Evolutionary conservation across 1,140 invertebrate species (phyloP).

Genomic region (Nasonia giraulti): DNA sequence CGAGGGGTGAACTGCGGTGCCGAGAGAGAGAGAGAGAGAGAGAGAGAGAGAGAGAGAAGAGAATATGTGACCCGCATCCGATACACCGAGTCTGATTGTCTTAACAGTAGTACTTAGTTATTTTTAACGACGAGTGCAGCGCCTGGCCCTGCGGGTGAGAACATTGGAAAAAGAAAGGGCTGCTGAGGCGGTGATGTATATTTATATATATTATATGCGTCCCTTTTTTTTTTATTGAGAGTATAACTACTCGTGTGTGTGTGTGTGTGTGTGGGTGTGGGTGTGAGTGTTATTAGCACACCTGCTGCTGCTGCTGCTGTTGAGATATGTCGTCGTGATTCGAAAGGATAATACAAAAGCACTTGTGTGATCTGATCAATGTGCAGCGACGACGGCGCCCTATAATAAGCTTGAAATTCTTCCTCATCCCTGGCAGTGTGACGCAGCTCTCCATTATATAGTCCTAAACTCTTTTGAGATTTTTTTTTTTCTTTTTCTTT

Average conservation of each 20-base stretch:
- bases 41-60: background rate
- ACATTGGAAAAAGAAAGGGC: background rate
- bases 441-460: background rate
- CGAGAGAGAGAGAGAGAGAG: no score
- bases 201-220: background rate
- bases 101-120: conserved; percentile 69
- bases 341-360: background rate
- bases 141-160: no score
- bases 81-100: conserved; percentile 73
- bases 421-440: background rate
- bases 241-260: no score
- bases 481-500: background rate
- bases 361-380: background rate
- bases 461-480: background rate
- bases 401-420: background rate
- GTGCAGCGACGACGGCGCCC: background rate
- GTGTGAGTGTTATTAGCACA: no score
- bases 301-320: background rate
- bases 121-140: background rate
- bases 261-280: no score
- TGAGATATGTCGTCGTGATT: conserved; percentile 3
- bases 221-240: background rate
- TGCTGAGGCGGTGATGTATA: background rate
- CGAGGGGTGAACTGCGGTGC: no score
- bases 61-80: conserved; percentile 57